Percentiles rank a stretch among this genome's conserved stretches.
phyloP scores from a whole-genome alignment of 2,888 invertebrate species.

The Furcula furcula region DNA sequence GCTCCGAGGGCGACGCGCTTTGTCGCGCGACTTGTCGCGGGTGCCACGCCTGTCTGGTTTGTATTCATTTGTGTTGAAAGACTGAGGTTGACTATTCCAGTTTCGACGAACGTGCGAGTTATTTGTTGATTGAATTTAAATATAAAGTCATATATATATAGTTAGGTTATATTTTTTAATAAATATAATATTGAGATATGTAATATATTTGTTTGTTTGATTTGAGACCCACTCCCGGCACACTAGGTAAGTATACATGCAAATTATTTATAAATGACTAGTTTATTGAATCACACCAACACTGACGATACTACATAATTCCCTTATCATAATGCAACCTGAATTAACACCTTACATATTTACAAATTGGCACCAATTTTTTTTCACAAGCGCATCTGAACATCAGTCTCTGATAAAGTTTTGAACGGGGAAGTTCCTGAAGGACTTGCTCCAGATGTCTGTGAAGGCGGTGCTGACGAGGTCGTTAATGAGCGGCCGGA shows the following conservation, averaged over 20 bases:
- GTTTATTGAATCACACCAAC: conserved; percentile 21
- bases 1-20: conserved; percentile 38
- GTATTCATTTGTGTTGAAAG: conserved; percentile 76
- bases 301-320: not conserved
- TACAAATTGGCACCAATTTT: conserved; percentile 30
- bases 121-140: conserved; percentile 81
- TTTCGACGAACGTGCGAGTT: conserved; percentile 77
- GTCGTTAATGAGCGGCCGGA: conserved; percentile 90
- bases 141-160: conserved; percentile 82
- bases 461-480: conserved; percentile 92
- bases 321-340: conserved; percentile 2
- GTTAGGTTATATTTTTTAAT: conserved; percentile 82
- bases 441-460: conserved; percentile 89
- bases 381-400: not conserved
- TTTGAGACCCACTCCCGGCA: conserved; percentile 4
- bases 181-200: conserved; percentile 82
- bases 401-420: conserved; percentile 77
- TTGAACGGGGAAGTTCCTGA: conserved; percentile 87
- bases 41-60: conserved; percentile 59
- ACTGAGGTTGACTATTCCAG: conserved; percentile 81
- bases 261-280: conserved; percentile 27
- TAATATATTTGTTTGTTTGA: conserved; percentile 63
- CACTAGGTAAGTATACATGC: not conserved
- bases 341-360: conserved; percentile 7
- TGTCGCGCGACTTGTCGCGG: conserved; percentile 54